Conservation (phyloP, 2,888 invertebrate genomes). For the Eilema sororculum region DNA sequence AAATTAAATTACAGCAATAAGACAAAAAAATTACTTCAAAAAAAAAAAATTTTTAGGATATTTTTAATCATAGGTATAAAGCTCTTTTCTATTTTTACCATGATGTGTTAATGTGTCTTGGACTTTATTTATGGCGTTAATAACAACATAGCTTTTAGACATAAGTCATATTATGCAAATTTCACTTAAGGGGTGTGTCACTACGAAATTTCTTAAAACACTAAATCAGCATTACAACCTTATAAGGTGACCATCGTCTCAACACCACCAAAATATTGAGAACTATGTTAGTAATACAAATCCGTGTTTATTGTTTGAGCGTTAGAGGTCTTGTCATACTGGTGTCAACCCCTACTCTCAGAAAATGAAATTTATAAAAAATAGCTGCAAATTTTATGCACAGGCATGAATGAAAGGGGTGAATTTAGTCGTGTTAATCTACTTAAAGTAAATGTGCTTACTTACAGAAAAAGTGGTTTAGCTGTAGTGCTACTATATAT, state of each 20-base stretch:
- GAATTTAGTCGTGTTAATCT: conserved; percentile 40
- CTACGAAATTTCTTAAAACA: conserved; percentile 59
- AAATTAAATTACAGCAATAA: no score
- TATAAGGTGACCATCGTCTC: conserved; percentile 64
- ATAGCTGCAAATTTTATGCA: conserved; percentile 66
- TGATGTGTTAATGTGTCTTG: background rate
- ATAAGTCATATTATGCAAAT: conserved; percentile 33
- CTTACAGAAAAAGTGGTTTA: background rate
- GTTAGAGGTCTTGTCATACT: conserved; percentile 48
- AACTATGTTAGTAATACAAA: conserved; percentile 25
- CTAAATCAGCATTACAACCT: conserved; percentile 74
- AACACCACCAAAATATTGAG: conserved; percentile 52
- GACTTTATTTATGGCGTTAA: conserved; percentile 40
- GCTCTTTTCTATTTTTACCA: background rate
- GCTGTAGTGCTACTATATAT: background rate
- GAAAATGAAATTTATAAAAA: conserved; percentile 63
- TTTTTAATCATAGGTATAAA: no score
- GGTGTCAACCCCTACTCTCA: conserved; percentile 57
- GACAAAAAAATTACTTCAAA: no score
- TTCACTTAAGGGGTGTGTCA: conserved; percentile 55
- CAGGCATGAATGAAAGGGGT: conserved; percentile 68
- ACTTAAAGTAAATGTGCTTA: background rate
- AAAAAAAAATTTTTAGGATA: no score
- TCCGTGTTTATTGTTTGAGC: background rate
- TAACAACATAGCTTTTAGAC: conserved; percentile 31